Conservation (phyloP, 2,113 vertebrate species). For the Apus apus region DNA sequence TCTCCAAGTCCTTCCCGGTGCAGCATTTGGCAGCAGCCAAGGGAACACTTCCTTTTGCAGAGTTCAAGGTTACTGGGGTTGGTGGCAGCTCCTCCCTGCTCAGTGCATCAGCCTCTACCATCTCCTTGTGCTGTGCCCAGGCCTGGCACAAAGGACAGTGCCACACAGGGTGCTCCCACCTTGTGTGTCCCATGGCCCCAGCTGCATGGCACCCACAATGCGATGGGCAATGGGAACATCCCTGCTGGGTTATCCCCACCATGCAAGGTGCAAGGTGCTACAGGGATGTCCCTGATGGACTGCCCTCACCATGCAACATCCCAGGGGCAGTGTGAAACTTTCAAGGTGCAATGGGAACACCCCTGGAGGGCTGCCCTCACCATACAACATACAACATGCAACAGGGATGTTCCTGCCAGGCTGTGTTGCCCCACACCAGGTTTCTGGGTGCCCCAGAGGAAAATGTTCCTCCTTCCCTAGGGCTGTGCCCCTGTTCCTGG, state of each 20-base stretch:
- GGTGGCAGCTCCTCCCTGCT: background rate
- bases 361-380: background rate
- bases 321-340: background rate
- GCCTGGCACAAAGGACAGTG: background rate
- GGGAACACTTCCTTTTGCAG: rapidly evolving
- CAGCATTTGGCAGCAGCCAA: rapidly evolving
- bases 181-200: background rate
- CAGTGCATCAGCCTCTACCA: background rate
- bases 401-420: background rate
- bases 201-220: background rate
- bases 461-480: rapidly evolving
- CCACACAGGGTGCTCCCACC: background rate
- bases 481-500: background rate
- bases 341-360: background rate
- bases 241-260: background rate
- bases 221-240: rapidly evolving
- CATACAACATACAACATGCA: rapidly evolving
- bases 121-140: rapidly evolving
- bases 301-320: no score
- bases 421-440: background rate
- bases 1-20: background rate
- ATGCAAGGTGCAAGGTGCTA: background rate
- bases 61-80: background rate
- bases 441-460: background rate
- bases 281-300: background rate